Conservation (phyloP, 2,797 vertebrate species). For the Enteromius viviparus region DNA sequence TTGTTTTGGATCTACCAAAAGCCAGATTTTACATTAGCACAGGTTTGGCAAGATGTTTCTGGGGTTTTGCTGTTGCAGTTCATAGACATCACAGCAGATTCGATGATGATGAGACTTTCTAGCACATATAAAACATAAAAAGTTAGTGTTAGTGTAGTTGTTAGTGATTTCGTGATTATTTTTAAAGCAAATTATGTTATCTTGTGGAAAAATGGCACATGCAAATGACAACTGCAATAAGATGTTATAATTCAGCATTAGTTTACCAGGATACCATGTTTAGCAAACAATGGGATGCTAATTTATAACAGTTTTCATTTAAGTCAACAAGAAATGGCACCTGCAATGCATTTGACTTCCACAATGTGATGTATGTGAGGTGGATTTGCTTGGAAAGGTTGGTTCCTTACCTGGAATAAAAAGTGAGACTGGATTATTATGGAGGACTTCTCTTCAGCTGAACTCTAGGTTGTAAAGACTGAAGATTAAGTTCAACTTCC, state of each 20-base stretch:
- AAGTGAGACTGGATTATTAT: not conserved
- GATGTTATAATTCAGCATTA: not conserved
- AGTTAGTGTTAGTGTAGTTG: not conserved
- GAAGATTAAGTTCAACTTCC: not conserved
- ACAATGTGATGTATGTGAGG: not conserved
- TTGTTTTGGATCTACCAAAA: slow-evolving; percentile 72
- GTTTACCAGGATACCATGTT: not conserved
- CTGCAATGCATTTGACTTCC: not conserved
- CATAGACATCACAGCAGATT: slow-evolving; percentile 55
- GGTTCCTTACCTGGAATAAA: not conserved
- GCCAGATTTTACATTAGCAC: slow-evolving; percentile 42
- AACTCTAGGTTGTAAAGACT: not conserved
- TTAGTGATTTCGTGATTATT: not conserved
- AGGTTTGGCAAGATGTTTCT: slow-evolving; percentile 29
- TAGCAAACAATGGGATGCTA: not conserved
- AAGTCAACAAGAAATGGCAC: not conserved
- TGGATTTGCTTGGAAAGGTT: not conserved
- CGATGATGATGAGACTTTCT: not conserved
- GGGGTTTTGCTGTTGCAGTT: slow-evolving; percentile 39
- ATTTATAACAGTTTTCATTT: not conserved
- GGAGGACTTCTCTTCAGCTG: not conserved
- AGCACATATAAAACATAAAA: slow-evolving; percentile 4
- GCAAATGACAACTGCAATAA: not conserved
- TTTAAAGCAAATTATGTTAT: not conserved
- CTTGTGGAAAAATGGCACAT: not conserved